phyloP scores from a whole-genome alignment of 1,140 invertebrate genomes.

The Zaprionus ghesquierei region DNA sequence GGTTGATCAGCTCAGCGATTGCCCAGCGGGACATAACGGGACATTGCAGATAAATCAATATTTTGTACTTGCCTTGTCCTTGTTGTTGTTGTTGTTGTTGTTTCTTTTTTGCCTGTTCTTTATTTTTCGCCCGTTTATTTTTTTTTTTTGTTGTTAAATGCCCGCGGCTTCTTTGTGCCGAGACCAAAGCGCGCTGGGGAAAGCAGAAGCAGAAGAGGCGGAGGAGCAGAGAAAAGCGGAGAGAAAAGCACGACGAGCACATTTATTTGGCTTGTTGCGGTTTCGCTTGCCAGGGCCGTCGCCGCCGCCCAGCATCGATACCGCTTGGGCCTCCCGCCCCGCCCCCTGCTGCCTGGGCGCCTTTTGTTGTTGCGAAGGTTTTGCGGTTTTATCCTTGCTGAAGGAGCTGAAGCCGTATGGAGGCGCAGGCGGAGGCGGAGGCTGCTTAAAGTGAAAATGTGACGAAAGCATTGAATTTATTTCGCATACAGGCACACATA shows the following conservation, averaged over 20 bases:
- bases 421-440: not conserved
- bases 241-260: constrained; percentile 49
- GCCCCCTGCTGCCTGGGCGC: constrained; percentile 46
- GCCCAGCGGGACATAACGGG: constrained; percentile 29
- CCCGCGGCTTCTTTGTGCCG: constrained; percentile 67
- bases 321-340: not conserved
- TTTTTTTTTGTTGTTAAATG: constrained; percentile 53
- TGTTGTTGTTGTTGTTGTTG: not conserved
- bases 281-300: constrained; percentile 13
- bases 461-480: constrained; percentile 70
- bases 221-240: constrained; percentile 14
- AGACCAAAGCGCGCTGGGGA: not conserved
- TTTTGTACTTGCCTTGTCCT: constrained; percentile 34
- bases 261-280: constrained; percentile 77
- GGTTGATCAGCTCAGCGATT: constrained; percentile 1
- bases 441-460: constrained; percentile 61
- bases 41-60: constrained; percentile 67
- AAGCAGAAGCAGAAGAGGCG: too few relatives aligned
- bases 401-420: constrained; percentile 17
- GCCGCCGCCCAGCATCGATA: not conserved
- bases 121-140: too few relatives aligned
- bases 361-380: constrained; percentile 63
- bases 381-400: constrained; percentile 65
- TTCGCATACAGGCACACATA: constrained; percentile 18
- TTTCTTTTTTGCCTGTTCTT: too few relatives aligned